Evolutionary conservation across 2,113 vertebrate genomes (phyloP), one percentile per base, ranked within the genome.

Genomic region (Arenaria interpres): DNA sequence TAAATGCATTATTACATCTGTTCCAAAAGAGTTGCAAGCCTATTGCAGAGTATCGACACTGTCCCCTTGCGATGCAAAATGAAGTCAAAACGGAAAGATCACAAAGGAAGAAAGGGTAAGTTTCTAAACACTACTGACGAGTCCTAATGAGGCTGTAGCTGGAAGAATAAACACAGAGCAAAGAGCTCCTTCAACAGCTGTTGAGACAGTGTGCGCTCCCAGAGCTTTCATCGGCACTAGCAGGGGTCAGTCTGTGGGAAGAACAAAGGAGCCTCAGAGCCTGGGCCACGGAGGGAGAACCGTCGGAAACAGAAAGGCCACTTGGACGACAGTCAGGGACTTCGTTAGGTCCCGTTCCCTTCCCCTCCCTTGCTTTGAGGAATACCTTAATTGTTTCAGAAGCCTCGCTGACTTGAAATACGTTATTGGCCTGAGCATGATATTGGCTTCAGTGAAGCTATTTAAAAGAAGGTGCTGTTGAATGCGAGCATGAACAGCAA

Each of bases 241-340:
- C 69, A 93, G 97, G 97, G 89, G 88, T 88, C 48, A 72, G 84
- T 77, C 91, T 93, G 60, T 85, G 69, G 54, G 39, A 79, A 96
- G 97, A 98, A 98, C 97, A 98, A 98, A 98, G 96, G 82, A 85
- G 82, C 82, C 95, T 97, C 86, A 97, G 96, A 98, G 95, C 94
- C 72, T 50, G 67, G 71, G 79, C 88, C 86, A 37, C 3, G 43
- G 77, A 88, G 78, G 88, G 72, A 92, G 74, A 96, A 82, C 46
- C 12, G 21, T 76, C 18, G 35, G 93, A 92, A 95, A 84, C 53
- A 92, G 84, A 96, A 95, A 95, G 88, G 76, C 78, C 50, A 41
- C 77, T 96, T 66, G 85, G 90, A 89, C 4, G 6, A 50, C 30
- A 85, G 79, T 89, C 92, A 89, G 75, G 18, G 71, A 48, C 62